Conservation (phyloP, 2,888 invertebrate species). For the Heliconius ismenius region DNA sequence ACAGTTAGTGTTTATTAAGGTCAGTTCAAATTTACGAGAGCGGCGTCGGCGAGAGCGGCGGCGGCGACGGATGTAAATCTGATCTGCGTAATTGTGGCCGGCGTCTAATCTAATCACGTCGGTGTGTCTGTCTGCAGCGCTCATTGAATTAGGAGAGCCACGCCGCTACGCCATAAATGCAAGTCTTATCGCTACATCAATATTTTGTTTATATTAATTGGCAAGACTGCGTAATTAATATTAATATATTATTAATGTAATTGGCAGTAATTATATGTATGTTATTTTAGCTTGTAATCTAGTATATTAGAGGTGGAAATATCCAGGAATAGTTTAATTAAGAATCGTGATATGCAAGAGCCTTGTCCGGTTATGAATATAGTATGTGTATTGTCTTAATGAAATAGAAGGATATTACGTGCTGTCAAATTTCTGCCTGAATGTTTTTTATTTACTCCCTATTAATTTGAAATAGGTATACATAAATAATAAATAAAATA, state of each 20-base stretch:
- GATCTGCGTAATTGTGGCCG: conserved; percentile 80
- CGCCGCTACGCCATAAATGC: conserved; percentile 38
- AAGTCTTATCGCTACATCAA: conserved; percentile 50
- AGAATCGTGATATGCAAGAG: neutral
- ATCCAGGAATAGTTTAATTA: neutral
- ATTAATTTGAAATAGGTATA: too few relatives aligned
- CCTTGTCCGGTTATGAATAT: neutral
- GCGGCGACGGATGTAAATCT: conserved; percentile 70
- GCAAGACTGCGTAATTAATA: neutral
- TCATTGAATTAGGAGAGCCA: conserved; percentile 71
- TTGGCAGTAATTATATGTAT: neutral
- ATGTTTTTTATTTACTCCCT: too few relatives aligned
- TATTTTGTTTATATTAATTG: conserved; percentile 50
- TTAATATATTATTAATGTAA: neutral
- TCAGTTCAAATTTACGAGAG: conserved; percentile 34
- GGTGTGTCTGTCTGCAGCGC: conserved; percentile 73
- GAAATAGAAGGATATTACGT: neutral
- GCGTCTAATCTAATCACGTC: conserved; percentile 76
- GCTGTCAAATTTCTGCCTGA: too few relatives aligned
- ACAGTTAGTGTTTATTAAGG: conserved; percentile 41
- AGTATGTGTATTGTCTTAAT: neutral
- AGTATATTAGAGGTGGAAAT: neutral
- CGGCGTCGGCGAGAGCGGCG: conserved; percentile 33
- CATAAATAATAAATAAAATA: too few relatives aligned
- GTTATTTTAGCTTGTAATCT: neutral